Evolutionary conservation across 2,888 invertebrate species (phyloP), one percentile per base, ranked within the genome.

Genomic region (Agrochola litura): DNA sequence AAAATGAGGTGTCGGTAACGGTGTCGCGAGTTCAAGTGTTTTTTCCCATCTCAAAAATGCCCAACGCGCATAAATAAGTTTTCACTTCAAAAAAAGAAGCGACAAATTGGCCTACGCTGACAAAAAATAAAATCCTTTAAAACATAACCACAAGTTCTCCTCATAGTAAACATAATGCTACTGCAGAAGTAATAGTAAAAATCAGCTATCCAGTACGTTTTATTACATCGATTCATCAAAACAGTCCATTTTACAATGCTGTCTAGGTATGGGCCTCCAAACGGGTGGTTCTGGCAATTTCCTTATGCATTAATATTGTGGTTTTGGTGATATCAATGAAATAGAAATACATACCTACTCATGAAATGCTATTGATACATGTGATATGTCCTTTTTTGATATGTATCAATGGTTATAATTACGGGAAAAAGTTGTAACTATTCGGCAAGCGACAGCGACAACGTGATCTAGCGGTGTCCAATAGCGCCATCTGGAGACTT

Each of bases 301-400:
- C 52, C 60, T 60, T 52, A 43, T 76, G 52, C 58, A 67, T 30
- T 43, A 73, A 54, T 49, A n/a, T 16, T 46, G 16, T 58, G 56
- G 25, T 30, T 25, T 43, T 5, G 9, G 19, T 49, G 6, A 73
- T 54, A 14, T 75, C 14, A 66, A 75, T 60, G n/a, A 30, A 76
- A 30, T 8, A 46, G 1, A n/a, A 37, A 56, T 67, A 54, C 8
- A 25, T 49, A 46, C 16, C 30, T 64, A 22, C 16, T 10, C 30
- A 30, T 22, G 41, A 5, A 30, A 60, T 60, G 30, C 16, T 60
- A 60, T 30, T 25, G 60, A 30, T 30, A 9, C 1, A 60, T 22
- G 16, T 16, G 16, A 19, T 19, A 60, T 19, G 4, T n/a, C 54
- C 22, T n/a, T n/a, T n/a, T n/a, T n/a, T n/a, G n/a, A n/a, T n/a